A percentile compares a stretch with the other conserved stretches of the same genome.
Evolutionary conservation across 2,797 vertebrate genomes (phyloP).

Genomic region (Phalanger gymnotis): DNA sequence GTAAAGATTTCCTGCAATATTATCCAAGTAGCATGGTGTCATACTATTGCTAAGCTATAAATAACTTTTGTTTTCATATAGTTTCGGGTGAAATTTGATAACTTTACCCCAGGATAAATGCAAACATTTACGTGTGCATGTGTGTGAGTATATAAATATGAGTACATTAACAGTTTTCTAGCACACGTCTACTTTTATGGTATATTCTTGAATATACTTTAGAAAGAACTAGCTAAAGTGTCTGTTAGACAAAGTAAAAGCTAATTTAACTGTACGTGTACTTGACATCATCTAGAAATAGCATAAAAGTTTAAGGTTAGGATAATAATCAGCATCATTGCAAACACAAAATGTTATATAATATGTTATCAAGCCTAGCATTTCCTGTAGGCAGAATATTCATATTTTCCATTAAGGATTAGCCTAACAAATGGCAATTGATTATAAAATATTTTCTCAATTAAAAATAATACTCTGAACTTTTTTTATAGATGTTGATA

Average conservation of each 20-base stretch:
- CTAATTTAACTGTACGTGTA: slow-evolving; percentile 21
- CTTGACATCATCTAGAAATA: accelerated
- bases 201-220: slow-evolving; percentile 34
- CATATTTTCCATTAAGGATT: slow-evolving; percentile 5
- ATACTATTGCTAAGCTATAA: slow-evolving; percentile 24
- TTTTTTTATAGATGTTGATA: slow-evolving; percentile 35
- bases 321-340: not conserved
- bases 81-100: not conserved
- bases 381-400: slow-evolving; percentile 50
- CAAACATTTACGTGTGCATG: slow-evolving; percentile 37
- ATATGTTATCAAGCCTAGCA: not conserved
- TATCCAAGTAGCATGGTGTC: slow-evolving; percentile 27
- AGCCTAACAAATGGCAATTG: slow-evolving; percentile 1
- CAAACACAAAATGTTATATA: not conserved
- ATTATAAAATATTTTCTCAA: slow-evolving; percentile 17
- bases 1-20: not conserved
- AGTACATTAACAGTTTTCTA: slow-evolving; percentile 43
- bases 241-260: not conserved
- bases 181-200: not conserved
- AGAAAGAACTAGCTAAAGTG: not conserved
- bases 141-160: slow-evolving; percentile 42
- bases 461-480: slow-evolving; percentile 42
- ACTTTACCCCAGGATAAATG: slow-evolving; percentile 37
- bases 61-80: not conserved
- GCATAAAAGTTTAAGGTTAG: not conserved